These are phyloP conservation scores for Trinorchestia longiramus DNA, from an alignment of 1,140 invertebrate genomes.

Conservation along the genomic window DNA sequence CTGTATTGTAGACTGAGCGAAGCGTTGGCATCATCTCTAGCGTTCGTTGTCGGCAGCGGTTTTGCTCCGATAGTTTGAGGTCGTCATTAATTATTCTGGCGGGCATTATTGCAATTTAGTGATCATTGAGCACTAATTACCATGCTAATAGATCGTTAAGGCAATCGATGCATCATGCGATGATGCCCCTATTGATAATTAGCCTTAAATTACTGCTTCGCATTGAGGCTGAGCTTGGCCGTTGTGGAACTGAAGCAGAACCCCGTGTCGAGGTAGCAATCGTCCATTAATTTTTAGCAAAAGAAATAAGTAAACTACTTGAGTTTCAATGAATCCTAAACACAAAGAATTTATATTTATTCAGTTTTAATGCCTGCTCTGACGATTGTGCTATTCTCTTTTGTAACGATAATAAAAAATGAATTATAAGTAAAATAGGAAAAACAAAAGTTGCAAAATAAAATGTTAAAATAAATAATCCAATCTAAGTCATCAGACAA, in stretches of 20 bases:
- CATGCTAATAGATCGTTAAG: constrained; percentile 49
- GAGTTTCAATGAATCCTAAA: background rate
- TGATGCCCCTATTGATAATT: constrained; percentile 53
- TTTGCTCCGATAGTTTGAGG: constrained; percentile 38
- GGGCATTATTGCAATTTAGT: constrained; percentile 54
- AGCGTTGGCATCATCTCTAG: constrained; percentile 4
- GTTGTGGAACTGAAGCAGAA: background rate
- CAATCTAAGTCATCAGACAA: too few relatives aligned
- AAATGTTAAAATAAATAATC: too few relatives aligned
- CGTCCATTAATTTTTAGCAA: background rate
- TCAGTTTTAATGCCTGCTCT: background rate
- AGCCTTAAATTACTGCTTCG: constrained; percentile 19
- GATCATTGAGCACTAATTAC: constrained; percentile 51
- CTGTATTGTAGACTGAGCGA: background rate
- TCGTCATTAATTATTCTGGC: constrained; percentile 45
- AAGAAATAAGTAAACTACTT: background rate
- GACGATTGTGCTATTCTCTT: background rate
- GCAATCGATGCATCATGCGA: constrained; percentile 53
- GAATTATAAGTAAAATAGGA: too few relatives aligned
- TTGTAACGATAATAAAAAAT: too few relatives aligned
- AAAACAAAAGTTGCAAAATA: too few relatives aligned
- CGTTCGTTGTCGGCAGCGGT: background rate
- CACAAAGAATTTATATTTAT: background rate
- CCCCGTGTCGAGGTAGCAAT: background rate
- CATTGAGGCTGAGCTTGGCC: background rate